Evolutionary conservation across 2,797 vertebrate species (phyloP).

Genomic region (Molossus alvarezi): DNA sequence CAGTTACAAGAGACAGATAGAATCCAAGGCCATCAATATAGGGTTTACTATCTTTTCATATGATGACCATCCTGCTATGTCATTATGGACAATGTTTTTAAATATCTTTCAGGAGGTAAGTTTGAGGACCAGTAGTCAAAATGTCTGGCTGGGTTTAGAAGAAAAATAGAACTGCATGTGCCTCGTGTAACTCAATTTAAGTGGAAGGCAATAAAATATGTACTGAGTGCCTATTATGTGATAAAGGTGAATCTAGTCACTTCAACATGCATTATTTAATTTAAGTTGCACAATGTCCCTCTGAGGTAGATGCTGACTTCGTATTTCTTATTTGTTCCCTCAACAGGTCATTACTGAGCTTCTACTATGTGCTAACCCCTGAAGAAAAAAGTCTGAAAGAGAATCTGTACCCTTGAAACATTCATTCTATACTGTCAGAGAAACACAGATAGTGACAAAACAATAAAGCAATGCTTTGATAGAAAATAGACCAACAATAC

Average conservation of each 20-base stretch:
- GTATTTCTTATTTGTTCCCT: background rate
- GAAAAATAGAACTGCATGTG: background rate
- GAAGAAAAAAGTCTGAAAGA: background rate
- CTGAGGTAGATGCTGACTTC: background rate
- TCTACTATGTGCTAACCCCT: background rate
- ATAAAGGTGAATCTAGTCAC: background rate
- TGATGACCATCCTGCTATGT: background rate
- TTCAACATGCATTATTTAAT: background rate
- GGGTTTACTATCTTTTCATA: background rate
- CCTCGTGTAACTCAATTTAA: background rate
- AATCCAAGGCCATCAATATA: background rate
- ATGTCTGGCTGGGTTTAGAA: background rate
- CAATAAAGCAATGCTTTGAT: background rate
- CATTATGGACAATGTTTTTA: background rate
- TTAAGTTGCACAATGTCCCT: background rate
- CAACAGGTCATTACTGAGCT: background rate
- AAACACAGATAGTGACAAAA: background rate
- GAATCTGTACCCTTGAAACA: background rate
- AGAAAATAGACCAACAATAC: background rate
- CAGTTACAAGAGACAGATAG: background rate
- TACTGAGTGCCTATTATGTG: background rate
- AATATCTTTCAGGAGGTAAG: background rate
- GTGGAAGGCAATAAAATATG: background rate
- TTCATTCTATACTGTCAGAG: background rate
- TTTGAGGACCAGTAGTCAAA: conserved; percentile 26